These are phyloP conservation scores for Apamea epomidion DNA, from an alignment of 2,888 invertebrate species.

Conservation along the genomic window DNA sequence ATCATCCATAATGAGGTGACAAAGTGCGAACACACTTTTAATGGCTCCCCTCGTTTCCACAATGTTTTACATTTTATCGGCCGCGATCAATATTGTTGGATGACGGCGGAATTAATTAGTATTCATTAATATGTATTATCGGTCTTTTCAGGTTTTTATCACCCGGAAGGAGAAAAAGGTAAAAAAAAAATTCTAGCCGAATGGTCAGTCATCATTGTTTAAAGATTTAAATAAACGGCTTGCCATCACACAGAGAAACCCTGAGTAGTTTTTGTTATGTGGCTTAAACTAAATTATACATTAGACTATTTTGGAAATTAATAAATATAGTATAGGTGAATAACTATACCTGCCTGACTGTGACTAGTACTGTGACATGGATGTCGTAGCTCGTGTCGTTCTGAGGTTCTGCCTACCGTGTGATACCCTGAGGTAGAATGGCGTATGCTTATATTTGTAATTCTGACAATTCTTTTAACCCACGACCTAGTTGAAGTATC, in stretches of 20 bases:
- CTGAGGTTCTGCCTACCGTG: background rate
- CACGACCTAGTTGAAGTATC: background rate
- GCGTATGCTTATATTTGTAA: too few relatives aligned
- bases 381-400: background rate
- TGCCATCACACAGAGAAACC: background rate
- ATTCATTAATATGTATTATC: background rate
- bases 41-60: slow-evolving; percentile 50
- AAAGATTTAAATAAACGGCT: background rate
- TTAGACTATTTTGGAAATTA: background rate
- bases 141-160: background rate
- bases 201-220: background rate
- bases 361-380: background rate
- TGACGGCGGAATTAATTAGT: slow-evolving; percentile 30
- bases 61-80: slow-evolving; percentile 51
- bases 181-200: background rate
- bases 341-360: too few relatives aligned
- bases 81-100: slow-evolving; percentile 36
- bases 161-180: background rate
- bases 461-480: background rate
- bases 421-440: background rate
- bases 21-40: slow-evolving; percentile 57
- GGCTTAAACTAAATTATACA: background rate
- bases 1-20: slow-evolving; percentile 51
- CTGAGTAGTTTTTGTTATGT: background rate
- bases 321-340: background rate